Evolutionary conservation across 1,140 invertebrate genomes (phyloP).

Genomic region (Chrysomallon squamiferum): DNA sequence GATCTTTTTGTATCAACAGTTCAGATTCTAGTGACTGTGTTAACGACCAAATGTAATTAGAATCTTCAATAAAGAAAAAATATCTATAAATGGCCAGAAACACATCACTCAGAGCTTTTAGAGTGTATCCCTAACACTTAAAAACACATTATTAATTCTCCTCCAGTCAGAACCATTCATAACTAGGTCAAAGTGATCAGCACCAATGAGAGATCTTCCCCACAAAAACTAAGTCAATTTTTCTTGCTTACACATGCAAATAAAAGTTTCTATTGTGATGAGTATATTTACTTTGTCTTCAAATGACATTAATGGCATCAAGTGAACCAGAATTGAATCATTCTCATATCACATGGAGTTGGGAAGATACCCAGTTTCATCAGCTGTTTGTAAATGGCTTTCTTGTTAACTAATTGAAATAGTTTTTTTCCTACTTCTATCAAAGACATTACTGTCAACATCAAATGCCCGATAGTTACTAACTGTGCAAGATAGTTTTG

Average conservation of each 20-base stretch:
- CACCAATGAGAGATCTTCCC: constrained; percentile 28
- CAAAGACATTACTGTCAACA: too few relatives aligned
- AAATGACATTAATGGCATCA: constrained; percentile 8
- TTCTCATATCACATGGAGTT: too few relatives aligned
- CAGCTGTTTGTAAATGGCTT: not conserved
- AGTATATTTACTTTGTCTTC: not conserved
- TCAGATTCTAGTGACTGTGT: constrained; percentile 5
- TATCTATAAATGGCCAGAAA: constrained; percentile 32
- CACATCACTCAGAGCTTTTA: constrained; percentile 4
- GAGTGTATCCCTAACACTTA: constrained; percentile 6
- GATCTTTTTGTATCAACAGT: constrained; percentile 1
- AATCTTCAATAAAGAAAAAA: constrained; percentile 33
- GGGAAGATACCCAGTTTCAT: not conserved
- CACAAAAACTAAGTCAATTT: constrained; percentile 32
- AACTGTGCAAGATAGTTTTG: too few relatives aligned
- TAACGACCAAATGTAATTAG: constrained; percentile 19
- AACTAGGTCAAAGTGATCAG: constrained; percentile 36
- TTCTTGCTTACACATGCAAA: not conserved
- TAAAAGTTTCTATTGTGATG: constrained; percentile 13
- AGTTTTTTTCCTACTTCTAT: not conserved
- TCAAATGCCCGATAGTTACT: too few relatives aligned
- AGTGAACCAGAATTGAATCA: not conserved
- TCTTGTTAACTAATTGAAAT: not conserved
- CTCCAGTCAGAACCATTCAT: constrained; percentile 26
- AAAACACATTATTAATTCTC: constrained; percentile 11